Evolutionary conservation across 2,113 vertebrate genomes (phyloP).

Genomic region (Aldabrachelys gigantea): DNA sequence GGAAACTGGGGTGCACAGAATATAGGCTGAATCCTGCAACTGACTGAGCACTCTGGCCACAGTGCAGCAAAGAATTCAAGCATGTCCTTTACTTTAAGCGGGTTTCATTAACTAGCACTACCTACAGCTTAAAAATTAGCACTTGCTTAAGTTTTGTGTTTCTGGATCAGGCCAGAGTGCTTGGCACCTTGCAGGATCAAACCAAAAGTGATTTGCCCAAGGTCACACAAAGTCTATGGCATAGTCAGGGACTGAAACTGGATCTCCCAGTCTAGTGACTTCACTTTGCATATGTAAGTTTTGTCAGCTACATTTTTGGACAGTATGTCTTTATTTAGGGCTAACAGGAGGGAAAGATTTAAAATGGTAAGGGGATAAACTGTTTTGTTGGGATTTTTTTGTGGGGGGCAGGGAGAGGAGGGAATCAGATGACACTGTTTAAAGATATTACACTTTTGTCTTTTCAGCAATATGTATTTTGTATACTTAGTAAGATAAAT

Average conservation of each 20-base stretch:
- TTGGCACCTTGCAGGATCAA: slow-evolving; percentile 24
- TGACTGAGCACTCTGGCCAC: neutral
- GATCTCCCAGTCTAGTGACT: slow-evolving; percentile 50
- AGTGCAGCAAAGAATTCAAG: slow-evolving; percentile 47
- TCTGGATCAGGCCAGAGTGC: slow-evolving; percentile 65
- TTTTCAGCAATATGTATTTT: neutral
- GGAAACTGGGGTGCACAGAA: neutral
- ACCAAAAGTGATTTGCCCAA: slow-evolving; percentile 70
- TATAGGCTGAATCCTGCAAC: neutral
- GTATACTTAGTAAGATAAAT: neutral
- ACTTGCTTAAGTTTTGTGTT: slow-evolving; percentile 47
- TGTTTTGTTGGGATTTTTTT: neutral
- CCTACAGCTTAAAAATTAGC: slow-evolving; percentile 73
- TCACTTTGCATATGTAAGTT: slow-evolving; percentile 1
- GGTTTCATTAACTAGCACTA: slow-evolving; percentile 51
- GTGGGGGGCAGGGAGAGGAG: neutral
- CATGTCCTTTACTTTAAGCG: slow-evolving; percentile 54
- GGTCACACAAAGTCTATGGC: slow-evolving; percentile 68
- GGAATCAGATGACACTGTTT: neutral
- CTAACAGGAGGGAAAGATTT: neutral
- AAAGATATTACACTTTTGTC: neutral
- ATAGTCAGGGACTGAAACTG: slow-evolving; percentile 61
- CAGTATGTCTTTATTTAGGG: neutral
- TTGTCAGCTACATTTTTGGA: neutral
- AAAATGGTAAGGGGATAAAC: neutral